phyloP scores from a whole-genome alignment of 2,797 vertebrate species.

The Todus mexicanus region DNA sequence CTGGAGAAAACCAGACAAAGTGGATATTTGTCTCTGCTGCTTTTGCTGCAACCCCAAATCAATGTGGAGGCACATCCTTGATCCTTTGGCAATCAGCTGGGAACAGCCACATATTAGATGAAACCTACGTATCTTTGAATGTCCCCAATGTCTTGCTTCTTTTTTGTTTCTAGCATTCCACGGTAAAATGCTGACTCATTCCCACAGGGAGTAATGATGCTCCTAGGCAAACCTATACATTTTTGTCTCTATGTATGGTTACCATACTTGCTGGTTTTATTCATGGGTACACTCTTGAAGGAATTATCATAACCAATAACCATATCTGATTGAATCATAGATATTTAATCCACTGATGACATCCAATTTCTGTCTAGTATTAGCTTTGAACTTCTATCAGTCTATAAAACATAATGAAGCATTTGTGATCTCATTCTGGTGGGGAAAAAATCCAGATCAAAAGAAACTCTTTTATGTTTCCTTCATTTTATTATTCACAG shows the following conservation, averaged over 20 bases:
- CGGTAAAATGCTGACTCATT: neutral
- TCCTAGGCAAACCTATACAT: neutral
- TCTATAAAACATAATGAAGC: conserved; percentile 24
- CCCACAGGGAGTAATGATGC: neutral
- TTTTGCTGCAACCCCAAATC: neutral
- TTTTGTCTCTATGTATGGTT: neutral
- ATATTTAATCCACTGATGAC: neutral
- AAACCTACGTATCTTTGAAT: neutral
- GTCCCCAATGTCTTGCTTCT: neutral
- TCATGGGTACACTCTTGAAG: neutral
- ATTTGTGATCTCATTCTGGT: conserved; percentile 28
- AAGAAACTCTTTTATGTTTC: conserved; percentile 25
- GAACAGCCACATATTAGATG: neutral
- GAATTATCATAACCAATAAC: neutral
- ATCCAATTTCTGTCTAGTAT: neutral
- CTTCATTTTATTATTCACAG: neutral
- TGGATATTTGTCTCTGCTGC: neutral
- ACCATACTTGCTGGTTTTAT: neutral
- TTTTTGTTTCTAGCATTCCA: neutral
- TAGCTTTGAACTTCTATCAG: conserved; percentile 37
- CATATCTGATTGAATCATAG: neutral
- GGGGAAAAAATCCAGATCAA: neutral
- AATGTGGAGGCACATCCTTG: neutral
- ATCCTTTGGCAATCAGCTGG: neutral
- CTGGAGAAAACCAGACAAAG: neutral